Conservation (phyloP, 2,888 invertebrate species). For the Seladonia tumulorum region DNA sequence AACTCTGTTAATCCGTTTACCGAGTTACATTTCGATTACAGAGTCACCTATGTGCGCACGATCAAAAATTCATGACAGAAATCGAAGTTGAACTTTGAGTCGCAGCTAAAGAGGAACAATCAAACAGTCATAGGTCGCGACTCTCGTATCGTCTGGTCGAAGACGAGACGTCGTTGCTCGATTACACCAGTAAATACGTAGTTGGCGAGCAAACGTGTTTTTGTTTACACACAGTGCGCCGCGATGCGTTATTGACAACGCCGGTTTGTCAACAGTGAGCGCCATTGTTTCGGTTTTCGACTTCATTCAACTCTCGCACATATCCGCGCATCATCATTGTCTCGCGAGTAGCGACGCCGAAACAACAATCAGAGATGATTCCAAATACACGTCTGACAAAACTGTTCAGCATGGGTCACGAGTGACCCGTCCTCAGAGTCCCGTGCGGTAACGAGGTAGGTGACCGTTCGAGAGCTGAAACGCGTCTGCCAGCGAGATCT, state of each 20-base stretch:
- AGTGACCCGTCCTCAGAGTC: neutral
- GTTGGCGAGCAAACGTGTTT: constrained; percentile 25
- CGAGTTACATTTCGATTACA: neutral
- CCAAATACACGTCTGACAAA: too few species aligned
- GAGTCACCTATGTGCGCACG: neutral
- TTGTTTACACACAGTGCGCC: neutral
- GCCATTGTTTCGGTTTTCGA: neutral
- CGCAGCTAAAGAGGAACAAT: neutral
- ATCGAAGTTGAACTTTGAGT: constrained; percentile 9
- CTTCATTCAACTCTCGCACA: neutral
- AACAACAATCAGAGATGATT: too few species aligned
- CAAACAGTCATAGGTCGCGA: neutral
- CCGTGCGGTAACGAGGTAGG: neutral
- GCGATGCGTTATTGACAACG: constrained; percentile 9
- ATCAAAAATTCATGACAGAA: neutral
- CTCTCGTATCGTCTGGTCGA: neutral
- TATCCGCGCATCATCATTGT: neutral
- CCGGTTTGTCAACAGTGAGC: neutral
- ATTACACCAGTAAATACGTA: constrained; percentile 18
- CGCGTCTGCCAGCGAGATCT: constrained; percentile 30
- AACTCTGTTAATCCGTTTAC: neutral
- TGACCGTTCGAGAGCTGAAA: neutral
- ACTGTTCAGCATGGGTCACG: neutral
- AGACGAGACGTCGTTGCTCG: neutral
- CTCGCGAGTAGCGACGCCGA: neutral